A percentile compares a stretch with the other conserved stretches of the same genome.
These are phyloP conservation scores for Miniopterus natalensis DNA, from an alignment of 2,113 vertebrate genomes.

Conservation along the genomic window DNA sequence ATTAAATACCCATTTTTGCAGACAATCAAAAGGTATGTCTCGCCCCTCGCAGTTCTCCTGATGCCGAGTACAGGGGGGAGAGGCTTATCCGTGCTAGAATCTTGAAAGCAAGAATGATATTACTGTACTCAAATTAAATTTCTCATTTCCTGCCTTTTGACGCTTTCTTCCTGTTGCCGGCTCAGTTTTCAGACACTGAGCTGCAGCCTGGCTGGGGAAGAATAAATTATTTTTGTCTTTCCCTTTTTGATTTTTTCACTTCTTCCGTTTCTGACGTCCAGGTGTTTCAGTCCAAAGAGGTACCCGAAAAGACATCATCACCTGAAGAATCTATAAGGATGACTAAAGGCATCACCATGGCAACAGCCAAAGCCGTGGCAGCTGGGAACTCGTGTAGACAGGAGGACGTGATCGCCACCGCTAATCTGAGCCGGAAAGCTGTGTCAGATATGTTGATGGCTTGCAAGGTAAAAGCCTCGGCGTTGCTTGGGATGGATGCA, in stretches of 20 bases:
- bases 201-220: not conserved
- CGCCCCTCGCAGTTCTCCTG: not conserved
- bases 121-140: constrained; percentile 53
- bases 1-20: not conserved
- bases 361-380: constrained; percentile 99
- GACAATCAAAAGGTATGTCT: not conserved
- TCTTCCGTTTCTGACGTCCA: constrained; percentile 82
- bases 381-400: constrained; percentile 98
- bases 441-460: constrained; percentile 96
- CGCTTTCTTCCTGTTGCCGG: constrained; percentile 52
- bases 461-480: constrained; percentile 90
- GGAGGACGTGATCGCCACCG: constrained; percentile 98
- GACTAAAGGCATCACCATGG: constrained; percentile 99
- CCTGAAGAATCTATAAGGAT: constrained; percentile 98
- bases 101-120: constrained; percentile 28
- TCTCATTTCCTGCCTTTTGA: constrained; percentile 72
- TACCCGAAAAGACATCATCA: constrained; percentile 94
- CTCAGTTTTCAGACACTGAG: not conserved
- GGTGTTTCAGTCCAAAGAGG: constrained; percentile 96
- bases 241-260: not conserved
- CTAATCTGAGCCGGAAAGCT: constrained; percentile 98
- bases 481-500: rapidly evolving
- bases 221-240: not conserved
- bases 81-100: constrained; percentile 34
- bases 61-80: constrained; percentile 22